Evolutionary conservation across 1,140 invertebrate genomes (phyloP), one percentile per base, ranked within the genome.

Genomic region (Mactra quadrangularis): DNA sequence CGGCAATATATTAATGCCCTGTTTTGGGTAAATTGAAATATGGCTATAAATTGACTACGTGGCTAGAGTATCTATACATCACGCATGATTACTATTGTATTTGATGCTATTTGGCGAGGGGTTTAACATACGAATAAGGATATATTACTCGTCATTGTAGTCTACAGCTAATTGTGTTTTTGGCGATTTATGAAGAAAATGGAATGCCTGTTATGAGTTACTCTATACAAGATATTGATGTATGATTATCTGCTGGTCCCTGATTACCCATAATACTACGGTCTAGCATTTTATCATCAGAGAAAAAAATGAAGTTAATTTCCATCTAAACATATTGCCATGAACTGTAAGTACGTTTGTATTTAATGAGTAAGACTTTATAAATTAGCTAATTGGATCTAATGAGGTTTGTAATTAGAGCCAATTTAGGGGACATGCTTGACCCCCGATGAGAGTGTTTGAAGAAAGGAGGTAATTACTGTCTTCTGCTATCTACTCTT

Each of bases 1-100:
- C 68, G 64, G 27, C 62, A 31, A 66, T 82, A 55, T 82, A 79
- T 79, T 82, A 82, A 82, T 82, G 55, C 70, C 59, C 79, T 82
- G 71, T 82, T 81, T 74, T 29, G 71, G 57, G 55, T 75, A 74
- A 64, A 82, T 74, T 82, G 79, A 82, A 82, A 74, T 82, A 75
- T 82, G 59, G 70, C 79, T 50, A 66, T 74, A 75, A 74, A 82
- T 75, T 75, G 79, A 66, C 70, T 82, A 45, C 7, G 11, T 41
- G 55, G 38, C 55, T 66, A 68, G 25, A 0, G 31, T 22, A 9
- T n/a, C 59, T 19, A 64, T 82, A 64, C 64, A 82, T 82, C 79
- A 82, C 25, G 22, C 38, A 15, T 53, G 68, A 82, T 70, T 81
- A 35, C 47, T 81, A 68, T 81, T 81, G 53, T 71, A 41, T 29